Evolutionary conservation across 2,888 invertebrate species (phyloP).

Genomic region (Diarsia rubi): DNA sequence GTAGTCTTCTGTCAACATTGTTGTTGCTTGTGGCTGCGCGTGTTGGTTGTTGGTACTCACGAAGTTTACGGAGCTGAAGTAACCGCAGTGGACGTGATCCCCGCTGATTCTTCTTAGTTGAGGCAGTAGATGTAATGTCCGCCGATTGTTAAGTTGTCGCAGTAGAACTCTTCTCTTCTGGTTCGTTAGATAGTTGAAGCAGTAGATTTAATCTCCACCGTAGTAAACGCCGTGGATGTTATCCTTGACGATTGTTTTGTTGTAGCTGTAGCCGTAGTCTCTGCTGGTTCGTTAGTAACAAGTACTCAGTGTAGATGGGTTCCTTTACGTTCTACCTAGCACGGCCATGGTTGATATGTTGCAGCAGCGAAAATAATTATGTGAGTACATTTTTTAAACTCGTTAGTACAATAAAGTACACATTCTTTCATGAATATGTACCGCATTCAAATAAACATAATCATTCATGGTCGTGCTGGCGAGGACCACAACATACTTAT

Average conservation of each 20-base stretch:
- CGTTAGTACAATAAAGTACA: too few relatives aligned
- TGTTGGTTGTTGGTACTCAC: not conserved
- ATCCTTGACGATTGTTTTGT: not conserved
- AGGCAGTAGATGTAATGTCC: not conserved
- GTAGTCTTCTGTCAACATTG: not conserved
- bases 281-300: not conserved
- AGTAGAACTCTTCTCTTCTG: too few relatives aligned
- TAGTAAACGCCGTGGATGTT: not conserved
- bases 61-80: not conserved
- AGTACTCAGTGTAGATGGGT: not conserved
- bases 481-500: too few relatives aligned
- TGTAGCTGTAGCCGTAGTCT: not conserved
- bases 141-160: too few relatives aligned
- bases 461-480: too few relatives aligned
- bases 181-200: not conserved
- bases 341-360: too few relatives aligned
- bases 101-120: not conserved
- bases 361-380: too few relatives aligned
- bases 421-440: too few relatives aligned
- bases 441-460: too few relatives aligned
- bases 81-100: not conserved
- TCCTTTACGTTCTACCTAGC: too few relatives aligned
- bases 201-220: not conserved
- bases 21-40: not conserved
- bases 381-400: too few relatives aligned